Percentiles rank a stretch among this genome's conserved stretches.
Conservation (phyloP, 2,888 invertebrate genomes). For the Cheilosia variabilis region DNA sequence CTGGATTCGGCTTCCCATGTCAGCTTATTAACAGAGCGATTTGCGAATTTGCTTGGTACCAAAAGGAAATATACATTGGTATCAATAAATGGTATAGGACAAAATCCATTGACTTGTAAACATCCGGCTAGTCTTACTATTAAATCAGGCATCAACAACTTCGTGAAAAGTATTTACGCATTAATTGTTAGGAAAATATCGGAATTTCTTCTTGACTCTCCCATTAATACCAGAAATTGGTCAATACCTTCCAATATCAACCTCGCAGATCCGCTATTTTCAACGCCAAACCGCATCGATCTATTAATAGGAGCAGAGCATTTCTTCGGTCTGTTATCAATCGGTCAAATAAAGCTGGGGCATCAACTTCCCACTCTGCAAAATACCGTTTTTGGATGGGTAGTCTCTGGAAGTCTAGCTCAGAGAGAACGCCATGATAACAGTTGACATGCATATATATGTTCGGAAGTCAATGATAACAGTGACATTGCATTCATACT, state of each 20-base stretch:
- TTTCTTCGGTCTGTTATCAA: conserved; percentile 60
- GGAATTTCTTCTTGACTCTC: conserved; percentile 18
- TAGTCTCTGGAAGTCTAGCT: neutral
- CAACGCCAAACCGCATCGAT: conserved; percentile 59
- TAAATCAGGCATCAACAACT: conserved; percentile 8
- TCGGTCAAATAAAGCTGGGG: conserved; percentile 73
- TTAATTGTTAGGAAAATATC: conserved; percentile 9
- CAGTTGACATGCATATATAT: neutral
- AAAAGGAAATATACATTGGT: neutral
- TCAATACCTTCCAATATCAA: conserved; percentile 23
- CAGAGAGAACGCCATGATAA: conserved; percentile 1
- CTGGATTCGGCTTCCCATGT: conserved; percentile 18
- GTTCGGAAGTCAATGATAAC: too few species aligned
- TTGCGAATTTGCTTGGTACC: conserved; percentile 8
- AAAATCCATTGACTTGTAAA: conserved; percentile 7
- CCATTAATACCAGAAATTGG: neutral
- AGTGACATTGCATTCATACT: too few species aligned
- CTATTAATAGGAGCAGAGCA: conserved; percentile 71
- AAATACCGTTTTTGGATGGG: conserved; percentile 10
- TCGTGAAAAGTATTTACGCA: conserved; percentile 14
- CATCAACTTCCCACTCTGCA: conserved; percentile 8
- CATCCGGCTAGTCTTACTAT: conserved; percentile 8
- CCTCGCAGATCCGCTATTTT: conserved; percentile 8
- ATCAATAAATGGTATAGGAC: conserved; percentile 11
- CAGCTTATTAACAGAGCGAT: conserved; percentile 24